Evolutionary conservation across 2,113 vertebrate species (phyloP).

Genomic region (Percina caprodes): DNA sequence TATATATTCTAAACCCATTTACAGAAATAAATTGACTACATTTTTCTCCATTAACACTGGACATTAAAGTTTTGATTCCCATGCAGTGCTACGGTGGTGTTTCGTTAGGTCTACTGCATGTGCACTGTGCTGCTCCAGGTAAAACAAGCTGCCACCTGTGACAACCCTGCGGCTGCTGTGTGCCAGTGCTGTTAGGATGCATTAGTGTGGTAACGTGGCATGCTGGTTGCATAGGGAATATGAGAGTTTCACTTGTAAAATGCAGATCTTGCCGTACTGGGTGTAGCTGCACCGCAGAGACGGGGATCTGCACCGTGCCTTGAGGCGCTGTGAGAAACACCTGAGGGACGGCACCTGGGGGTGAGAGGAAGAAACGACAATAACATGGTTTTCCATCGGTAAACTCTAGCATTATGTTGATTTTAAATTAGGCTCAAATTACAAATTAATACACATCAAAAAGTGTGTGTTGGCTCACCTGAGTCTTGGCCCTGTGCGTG

Average conservation of each 20-base stretch:
- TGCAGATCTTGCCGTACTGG: constrained; percentile 91
- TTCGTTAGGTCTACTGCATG: constrained; percentile 29
- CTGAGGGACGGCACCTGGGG: constrained; percentile 91
- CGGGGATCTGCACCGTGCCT: constrained; percentile 97
- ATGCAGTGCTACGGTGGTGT: constrained; percentile 66
- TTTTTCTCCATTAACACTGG: not conserved
- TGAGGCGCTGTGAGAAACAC: constrained; percentile 96
- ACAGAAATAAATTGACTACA: not conserved
- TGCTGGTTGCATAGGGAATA: constrained; percentile 85
- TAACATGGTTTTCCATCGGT: not conserved
- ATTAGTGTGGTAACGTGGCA: constrained; percentile 77
- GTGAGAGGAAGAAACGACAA: not conserved
- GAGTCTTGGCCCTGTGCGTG: constrained; percentile 92
- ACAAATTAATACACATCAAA: not conserved
- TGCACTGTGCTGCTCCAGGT: constrained; percentile 33
- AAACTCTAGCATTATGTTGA: not conserved
- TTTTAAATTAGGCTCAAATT: not conserved
- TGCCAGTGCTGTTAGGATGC: constrained; percentile 73
- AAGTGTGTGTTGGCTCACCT: constrained; percentile 81
- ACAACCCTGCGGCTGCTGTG: constrained; percentile 28
- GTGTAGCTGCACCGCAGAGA: constrained; percentile 97
- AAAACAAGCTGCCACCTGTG: constrained; percentile 27
- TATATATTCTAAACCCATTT: not conserved
- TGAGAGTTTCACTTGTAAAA: constrained; percentile 87
- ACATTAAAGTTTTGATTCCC: not conserved